phyloP scores from a whole-genome alignment of 2,797 vertebrate genomes.

The Gastrophryne carolinensis region DNA sequence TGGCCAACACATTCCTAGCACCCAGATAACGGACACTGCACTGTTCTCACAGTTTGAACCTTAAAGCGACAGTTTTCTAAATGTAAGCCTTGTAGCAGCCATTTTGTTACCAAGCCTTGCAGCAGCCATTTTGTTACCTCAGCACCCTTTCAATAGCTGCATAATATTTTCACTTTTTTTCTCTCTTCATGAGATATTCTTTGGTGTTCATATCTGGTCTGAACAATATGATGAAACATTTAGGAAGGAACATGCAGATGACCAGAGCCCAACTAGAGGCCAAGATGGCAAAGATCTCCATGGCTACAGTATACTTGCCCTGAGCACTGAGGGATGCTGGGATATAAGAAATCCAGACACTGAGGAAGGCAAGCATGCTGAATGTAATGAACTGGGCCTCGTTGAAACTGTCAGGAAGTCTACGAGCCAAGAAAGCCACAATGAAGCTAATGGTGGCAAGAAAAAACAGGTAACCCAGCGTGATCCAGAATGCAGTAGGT shows the following conservation, averaged over 20 bases:
- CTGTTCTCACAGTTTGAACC: no score
- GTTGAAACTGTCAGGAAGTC: constrained; percentile 44
- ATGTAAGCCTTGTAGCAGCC: no score
- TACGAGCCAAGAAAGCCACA: constrained; percentile 34
- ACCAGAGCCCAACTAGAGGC: no score
- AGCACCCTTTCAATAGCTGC: no score
- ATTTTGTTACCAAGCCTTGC: no score
- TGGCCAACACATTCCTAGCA: no score
- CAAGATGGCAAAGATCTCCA: no score
- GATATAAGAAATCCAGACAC: constrained; percentile 42
- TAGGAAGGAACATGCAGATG: no score
- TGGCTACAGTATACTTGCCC: constrained; percentile 13
- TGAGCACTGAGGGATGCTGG: constrained; percentile 33
- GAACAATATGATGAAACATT: constrained; percentile 17
- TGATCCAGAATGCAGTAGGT: not conserved
- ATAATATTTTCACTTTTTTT: no score
- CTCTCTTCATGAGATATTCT: not conserved
- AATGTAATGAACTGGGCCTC: constrained; percentile 44
- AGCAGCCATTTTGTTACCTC: no score
- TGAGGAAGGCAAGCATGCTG: constrained; percentile 42
- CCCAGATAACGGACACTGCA: no score
- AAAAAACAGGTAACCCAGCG: constrained; percentile 10
- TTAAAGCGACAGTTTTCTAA: no score
- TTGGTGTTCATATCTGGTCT: constrained; percentile 14
- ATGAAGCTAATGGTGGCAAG: constrained; percentile 23